Base-by-base conservation (phyloP, 2,113 vertebrate genomes). In the Cebidichthys violaceus region DNA sequence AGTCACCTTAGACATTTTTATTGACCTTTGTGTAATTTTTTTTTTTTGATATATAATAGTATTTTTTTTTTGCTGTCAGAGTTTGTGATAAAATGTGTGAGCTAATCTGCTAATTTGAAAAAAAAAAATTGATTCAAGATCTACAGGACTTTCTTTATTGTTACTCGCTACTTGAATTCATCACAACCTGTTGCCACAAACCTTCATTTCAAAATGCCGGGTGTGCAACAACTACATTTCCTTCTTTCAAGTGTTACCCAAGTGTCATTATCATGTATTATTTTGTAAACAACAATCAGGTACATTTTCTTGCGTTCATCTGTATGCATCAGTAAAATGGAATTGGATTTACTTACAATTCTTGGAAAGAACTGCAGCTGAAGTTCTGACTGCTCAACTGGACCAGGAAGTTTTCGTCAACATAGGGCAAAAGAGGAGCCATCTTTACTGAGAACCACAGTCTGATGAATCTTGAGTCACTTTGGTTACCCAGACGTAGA, bases 291-390 rank as follows among this genome's bases (percentile, higher is more conserved):
- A 43, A 43, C n/a, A 43, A 22, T 31, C 7, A 6, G 4, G n/a
- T 67, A 43, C 0, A 45, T 50, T 50, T 52, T 4, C 17, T 0
- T n/a, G 68, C 45, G 22, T n/a, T 18, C 1, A 69, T 70, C 15
- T 52, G 4, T 24, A 52, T 54, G 7, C 13, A 27, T 14, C 1
- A 66, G 37, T 27, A 59, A 60, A 68, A 61, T 43, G 8, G 1
- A 67, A 47, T 8, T 43, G 0, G 15, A 59, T 59, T 79, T 22
- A 86, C 91, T 70, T 66, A 92, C 91, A 92, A 33, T 67, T 79
- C 57, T 75, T 90, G 87, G 70, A 87, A 92, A 27, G 91, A 78
- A 37, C n/a, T 78, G 64, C 90, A 91, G 72, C 79, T 91, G 74
- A 91, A 88, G 43, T 84, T 81, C 52, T 37, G 29, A 10, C 67